These are phyloP conservation scores for Endotricha flammealis DNA, from an alignment of 2,888 invertebrate species.

Conservation along the genomic window DNA sequence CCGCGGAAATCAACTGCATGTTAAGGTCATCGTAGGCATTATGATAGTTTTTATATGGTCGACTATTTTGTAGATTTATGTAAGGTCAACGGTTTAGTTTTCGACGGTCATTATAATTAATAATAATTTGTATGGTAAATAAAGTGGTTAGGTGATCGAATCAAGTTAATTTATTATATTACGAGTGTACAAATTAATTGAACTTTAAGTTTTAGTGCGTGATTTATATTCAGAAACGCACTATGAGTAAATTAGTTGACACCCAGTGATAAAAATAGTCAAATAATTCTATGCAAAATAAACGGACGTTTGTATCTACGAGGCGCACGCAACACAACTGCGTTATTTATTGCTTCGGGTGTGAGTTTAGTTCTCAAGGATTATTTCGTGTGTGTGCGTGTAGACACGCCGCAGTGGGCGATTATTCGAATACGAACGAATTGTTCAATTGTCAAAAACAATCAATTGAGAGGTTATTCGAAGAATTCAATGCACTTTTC, in stretches of 20 bases:
- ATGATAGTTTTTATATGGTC: slow-evolving; percentile 27
- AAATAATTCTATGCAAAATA: slow-evolving; percentile 44
- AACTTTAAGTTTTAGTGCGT: background rate
- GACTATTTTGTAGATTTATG: slow-evolving; percentile 16
- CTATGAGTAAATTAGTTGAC: background rate
- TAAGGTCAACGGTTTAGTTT: slow-evolving; percentile 13
- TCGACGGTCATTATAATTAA: slow-evolving; percentile 5
- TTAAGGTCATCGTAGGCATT: slow-evolving; percentile 50
- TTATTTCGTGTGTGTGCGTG: slow-evolving; percentile 34
- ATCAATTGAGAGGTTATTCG: slow-evolving; percentile 1
- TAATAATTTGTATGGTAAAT: background rate
- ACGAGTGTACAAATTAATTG: background rate
- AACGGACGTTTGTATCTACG: slow-evolving; percentile 38
- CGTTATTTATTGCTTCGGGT: slow-evolving; percentile 45
- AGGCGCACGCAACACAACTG: slow-evolving; percentile 57
- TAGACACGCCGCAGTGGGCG: slow-evolving; percentile 18
- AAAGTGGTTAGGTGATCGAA: background rate
- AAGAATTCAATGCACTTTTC: background rate
- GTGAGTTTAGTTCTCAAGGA: slow-evolving; percentile 50
- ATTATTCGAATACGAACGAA: slow-evolving; percentile 7
- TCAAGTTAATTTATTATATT: background rate
- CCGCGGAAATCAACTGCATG: slow-evolving; percentile 63
- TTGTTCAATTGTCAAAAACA: slow-evolving; percentile 5
- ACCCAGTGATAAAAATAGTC: slow-evolving; percentile 13
- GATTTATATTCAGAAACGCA: background rate